phyloP scores from a whole-genome alignment of 2,113 vertebrate genomes.

The Marmota flaviventris region DNA sequence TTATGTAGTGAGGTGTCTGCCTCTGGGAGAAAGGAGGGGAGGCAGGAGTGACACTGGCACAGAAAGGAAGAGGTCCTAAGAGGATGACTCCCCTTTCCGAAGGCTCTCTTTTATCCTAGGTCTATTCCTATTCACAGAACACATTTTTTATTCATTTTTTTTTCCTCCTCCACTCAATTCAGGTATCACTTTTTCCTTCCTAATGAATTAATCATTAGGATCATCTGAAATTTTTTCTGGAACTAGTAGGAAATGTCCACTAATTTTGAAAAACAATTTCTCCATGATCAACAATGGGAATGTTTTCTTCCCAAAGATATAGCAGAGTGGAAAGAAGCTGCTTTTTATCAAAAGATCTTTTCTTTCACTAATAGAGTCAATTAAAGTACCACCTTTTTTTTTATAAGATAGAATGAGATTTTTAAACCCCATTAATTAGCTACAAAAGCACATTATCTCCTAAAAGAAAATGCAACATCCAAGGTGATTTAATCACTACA shows the following conservation, averaged over 20 bases:
- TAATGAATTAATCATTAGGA: conserved; percentile 1
- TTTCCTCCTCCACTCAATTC: not conserved
- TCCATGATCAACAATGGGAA: not conserved
- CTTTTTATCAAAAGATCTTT: conserved; percentile 71
- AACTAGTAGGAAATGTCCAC: conserved; percentile 31
- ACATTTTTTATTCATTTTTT: not conserved
- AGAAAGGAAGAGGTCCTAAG: not conserved
- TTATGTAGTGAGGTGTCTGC: not conserved
- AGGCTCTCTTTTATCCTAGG: not conserved
- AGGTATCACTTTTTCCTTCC: conserved; percentile 19
- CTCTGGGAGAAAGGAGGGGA: not conserved
- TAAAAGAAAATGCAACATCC: conserved; percentile 63
- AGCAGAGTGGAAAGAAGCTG: conserved; percentile 23
- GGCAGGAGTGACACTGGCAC: not conserved
- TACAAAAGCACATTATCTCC: conserved; percentile 64
- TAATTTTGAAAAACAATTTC: conserved; percentile 48
- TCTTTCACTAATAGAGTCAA: conserved; percentile 56
- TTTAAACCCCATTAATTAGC: conserved; percentile 74
- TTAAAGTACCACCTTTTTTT: conserved; percentile 11
- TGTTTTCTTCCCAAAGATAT: conserved; percentile 5
- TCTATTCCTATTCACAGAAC: not conserved
- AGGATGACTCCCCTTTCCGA: no score
- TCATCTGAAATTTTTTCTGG: conserved; percentile 47
- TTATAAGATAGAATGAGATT: conserved; percentile 59
- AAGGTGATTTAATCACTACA: conserved; percentile 63